These are phyloP conservation scores for Botia almorhae DNA, from an alignment of 2,797 vertebrate genomes.

Conservation along the genomic window DNA sequence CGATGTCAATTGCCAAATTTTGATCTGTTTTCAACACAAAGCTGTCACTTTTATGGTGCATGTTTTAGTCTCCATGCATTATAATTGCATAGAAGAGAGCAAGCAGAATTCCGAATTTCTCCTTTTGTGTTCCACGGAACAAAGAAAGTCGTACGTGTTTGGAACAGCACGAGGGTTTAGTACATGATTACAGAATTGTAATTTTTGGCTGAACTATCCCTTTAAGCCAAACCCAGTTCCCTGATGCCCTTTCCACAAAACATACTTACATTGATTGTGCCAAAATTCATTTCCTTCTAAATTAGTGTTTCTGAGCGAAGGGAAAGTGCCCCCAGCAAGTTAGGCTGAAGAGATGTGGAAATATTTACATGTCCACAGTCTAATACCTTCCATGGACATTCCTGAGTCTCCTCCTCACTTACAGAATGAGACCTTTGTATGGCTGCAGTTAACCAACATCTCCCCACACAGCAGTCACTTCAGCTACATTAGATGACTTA, in stretches of 20 bases:
- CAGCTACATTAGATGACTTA: constrained; percentile 20
- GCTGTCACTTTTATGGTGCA: too few relatives aligned
- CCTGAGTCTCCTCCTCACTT: constrained; percentile 60
- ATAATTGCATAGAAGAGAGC: neutral
- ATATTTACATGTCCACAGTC: constrained; percentile 73
- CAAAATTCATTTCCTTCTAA: neutral
- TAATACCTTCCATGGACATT: constrained; percentile 74
- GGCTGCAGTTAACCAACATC: constrained; percentile 56
- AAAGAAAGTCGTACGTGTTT: neutral
- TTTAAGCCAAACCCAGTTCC: neutral
- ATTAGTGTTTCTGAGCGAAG: constrained; percentile 16
- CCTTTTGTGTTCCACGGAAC: neutral
- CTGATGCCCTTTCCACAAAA: constrained; percentile 62
- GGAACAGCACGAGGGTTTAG: neutral
- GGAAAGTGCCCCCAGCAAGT: constrained; percentile 44
- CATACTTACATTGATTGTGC: constrained; percentile 62
- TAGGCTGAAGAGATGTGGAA: constrained; percentile 65
- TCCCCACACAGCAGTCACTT: constrained; percentile 31
- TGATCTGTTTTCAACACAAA: too few relatives aligned
- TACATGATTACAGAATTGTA: neutral
- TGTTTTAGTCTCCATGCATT: neutral
- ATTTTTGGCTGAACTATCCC: constrained; percentile 2
- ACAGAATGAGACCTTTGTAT: constrained; percentile 77
- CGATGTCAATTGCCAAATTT: too few relatives aligned
- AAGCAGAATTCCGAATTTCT: neutral